Base-by-base conservation (phyloP, 2,888 invertebrate species). In the Sialis lutaria region DNA sequence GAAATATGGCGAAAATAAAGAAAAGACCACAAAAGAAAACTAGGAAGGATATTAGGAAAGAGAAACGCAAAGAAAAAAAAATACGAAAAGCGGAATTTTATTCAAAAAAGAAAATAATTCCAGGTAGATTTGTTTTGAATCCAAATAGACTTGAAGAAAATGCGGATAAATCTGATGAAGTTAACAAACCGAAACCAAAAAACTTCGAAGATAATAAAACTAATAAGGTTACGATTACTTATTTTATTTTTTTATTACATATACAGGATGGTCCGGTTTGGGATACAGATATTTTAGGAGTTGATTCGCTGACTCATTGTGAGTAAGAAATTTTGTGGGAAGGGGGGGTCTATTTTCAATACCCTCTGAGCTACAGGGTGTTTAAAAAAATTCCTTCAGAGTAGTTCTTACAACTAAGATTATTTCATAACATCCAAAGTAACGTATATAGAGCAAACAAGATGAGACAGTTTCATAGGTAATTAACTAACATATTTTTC, bases 1-100 rank as follows among this genome's bases (percentile, higher is more conserved):
- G 22, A 22, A 22, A 2, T 22, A 22, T 22, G 22, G 22, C 22
- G 22, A 51, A 53, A 44, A 33, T 44, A 40, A 53, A 54, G 32
- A 53, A 48, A 40, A 52, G 53, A 43, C 50, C 52, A 45, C 53
- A 53, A 44, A 56, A 54, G 47, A 52, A 48, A 55, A 65, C 74
- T 1, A 69, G 87, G 22, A 87, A 86, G 65, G 72, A 78, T 52
- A 59, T 76, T n/a, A 72, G 86, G 1, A 86, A 85, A 62, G 77
- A 80, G 50, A 75, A 79, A 53, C 65, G 82, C 9, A 68, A 75
- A 48, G 68, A 76, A 47, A 87, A 87, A 57, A 88, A 86, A 57
- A 63, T 71, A 57, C 64, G 63, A 53, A 67, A 64, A 50, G 63
- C 68, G 51, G 65, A 69, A 41, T 72, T 68, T 58, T 67, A 66